Conservation (phyloP, 2,797 vertebrate genomes). For the Macrochelys suwanniensis region DNA sequence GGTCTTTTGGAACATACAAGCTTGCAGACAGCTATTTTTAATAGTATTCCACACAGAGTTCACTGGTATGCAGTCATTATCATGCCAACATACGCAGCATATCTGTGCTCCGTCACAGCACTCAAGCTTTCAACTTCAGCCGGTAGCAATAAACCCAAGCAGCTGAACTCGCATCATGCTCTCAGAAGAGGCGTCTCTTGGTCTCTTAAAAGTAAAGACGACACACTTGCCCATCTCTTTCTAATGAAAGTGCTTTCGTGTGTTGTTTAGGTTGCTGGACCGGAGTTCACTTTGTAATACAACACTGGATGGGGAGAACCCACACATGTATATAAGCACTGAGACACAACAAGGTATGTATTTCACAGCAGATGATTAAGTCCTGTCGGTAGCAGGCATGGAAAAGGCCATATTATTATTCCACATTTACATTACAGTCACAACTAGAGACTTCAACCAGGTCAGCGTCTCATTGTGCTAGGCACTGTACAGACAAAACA, state of each 20-base stretch:
- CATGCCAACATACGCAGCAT: slow-evolving; percentile 59
- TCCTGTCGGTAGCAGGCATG: neutral
- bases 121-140: slow-evolving; percentile 49
- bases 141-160: slow-evolving; percentile 59
- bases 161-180: slow-evolving; percentile 52
- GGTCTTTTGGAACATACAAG: rapidly evolving
- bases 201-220: slow-evolving; percentile 50
- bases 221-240: neutral
- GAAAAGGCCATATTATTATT: neutral
- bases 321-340: neutral
- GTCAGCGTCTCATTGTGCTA: neutral
- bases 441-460: neutral
- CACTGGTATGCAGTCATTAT: slow-evolving; percentile 48
- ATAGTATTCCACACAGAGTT: slow-evolving; percentile 48
- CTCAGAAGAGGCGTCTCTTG: slow-evolving; percentile 39
- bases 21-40: slow-evolving; percentile 63
- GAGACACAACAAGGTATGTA: neutral
- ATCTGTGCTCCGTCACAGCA: neutral
- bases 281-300: neutral
- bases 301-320: neutral
- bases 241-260: neutral
- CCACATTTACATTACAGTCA: neutral
- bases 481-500: neutral
- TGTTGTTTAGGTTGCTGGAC: neutral
- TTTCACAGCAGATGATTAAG: neutral